Conservation (phyloP, 2,888 invertebrate species). For the Tiliacea citrago region DNA sequence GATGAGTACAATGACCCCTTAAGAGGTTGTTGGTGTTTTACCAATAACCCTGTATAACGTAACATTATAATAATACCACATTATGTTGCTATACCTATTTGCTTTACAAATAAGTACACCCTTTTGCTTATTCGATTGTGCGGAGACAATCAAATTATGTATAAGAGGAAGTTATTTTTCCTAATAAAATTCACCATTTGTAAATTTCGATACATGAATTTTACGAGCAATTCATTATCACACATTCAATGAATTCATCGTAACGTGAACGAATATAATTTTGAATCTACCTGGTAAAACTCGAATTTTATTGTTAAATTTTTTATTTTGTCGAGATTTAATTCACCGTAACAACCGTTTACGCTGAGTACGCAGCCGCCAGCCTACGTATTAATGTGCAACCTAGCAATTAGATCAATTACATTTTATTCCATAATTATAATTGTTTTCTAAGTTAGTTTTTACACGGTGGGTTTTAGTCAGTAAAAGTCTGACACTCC, state of each 20-base stretch:
- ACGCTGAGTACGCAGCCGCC: too few species aligned
- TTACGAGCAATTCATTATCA: background rate
- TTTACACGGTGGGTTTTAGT: too few species aligned
- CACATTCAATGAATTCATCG: background rate
- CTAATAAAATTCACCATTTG: background rate
- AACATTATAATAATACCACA: constrained; percentile 7
- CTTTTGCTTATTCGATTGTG: constrained; percentile 16
- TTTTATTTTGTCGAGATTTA: too few species aligned
- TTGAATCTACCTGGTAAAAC: background rate
- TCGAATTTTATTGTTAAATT: background rate
- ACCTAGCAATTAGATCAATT: too few species aligned
- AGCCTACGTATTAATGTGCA: too few species aligned
- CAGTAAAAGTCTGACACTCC: too few species aligned
- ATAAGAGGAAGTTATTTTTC: constrained; percentile 16
- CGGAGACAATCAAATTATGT: constrained; percentile 41
- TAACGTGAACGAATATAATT: background rate
- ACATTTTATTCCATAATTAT: too few species aligned
- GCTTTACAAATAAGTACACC: constrained; percentile 33
- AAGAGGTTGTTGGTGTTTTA: too few species aligned
- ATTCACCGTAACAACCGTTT: too few species aligned
- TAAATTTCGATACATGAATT: constrained; percentile 1
- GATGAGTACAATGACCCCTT: too few species aligned
- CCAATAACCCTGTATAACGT: background rate
- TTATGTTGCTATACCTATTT: constrained; percentile 13
- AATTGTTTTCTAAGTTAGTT: too few species aligned